Base-by-base conservation (phyloP, 2,888 invertebrate species). In the Camptogramma bilineatum region DNA sequence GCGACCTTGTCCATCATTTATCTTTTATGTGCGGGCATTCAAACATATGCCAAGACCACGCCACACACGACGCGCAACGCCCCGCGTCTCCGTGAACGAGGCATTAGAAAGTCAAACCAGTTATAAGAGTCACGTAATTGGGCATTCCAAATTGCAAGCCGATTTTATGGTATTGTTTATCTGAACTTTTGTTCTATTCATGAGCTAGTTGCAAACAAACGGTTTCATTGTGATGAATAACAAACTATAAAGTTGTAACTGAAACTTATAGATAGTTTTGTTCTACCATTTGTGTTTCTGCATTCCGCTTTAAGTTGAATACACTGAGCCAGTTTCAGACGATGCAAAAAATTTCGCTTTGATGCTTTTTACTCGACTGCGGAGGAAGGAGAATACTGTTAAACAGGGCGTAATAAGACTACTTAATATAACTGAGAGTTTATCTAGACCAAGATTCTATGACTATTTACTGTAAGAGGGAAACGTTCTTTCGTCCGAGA, bases 171-270 rank as follows among this genome's bases (percentile, higher is more conserved):
- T 46, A 46, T 55, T 55, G 55, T 55, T 51, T 31, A 44, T 55
- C 44, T 46, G 17, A 52, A 31, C 55, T 62, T 51, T 56, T 52
- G 62, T 57, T 62, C 18, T 17, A 58, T 62, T 61, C 62, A 65
- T 60, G 50, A 53, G 52, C 44, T 61, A 54, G 61, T 62, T 59
- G 58, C 55, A 57, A 66, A 70, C 65, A 66, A 70, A 59, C 60
- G 9, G 64, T 64, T 64, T 47, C 48, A 54, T 64, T 66, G 57
- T 60, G 60, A 56, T 53, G 42, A 54, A 64, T 61, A 54, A 42
- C 54, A 50, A 54, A 48, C 17, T 34, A 44, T 24, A 18, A 53
- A 53, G 54, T 59, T 46, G 60, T 54, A 63, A 54, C 65, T 68
- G 54, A 47, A 65, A 61, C 58, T 58, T 65, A 31, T 19, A 48